phyloP scores from a whole-genome alignment of 2,113 vertebrate species.

The Elephas maximus region DNA sequence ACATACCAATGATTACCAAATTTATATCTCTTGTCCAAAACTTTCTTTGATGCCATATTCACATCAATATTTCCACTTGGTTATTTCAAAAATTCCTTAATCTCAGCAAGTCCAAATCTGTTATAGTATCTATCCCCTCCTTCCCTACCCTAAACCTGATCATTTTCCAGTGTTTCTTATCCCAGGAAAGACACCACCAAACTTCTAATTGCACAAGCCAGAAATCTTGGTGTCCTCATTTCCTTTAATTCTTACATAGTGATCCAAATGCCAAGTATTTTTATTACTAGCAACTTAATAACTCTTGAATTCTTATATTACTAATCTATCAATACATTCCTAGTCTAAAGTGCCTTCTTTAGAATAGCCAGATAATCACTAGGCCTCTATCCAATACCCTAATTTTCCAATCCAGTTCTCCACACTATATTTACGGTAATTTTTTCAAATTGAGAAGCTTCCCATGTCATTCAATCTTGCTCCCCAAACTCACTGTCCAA shows the following conservation, averaged over 20 bases:
- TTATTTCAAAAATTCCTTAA: not conserved
- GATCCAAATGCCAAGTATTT: not conserved
- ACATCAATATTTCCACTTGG: not conserved
- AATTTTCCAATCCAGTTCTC: not conserved
- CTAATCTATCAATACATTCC: not conserved
- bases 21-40: not conserved
- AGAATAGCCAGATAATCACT: not conserved
- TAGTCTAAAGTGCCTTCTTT: not conserved
- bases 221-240: not conserved
- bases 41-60: not conserved
- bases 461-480: not conserved
- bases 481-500: not conserved
- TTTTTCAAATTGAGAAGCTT: not conserved
- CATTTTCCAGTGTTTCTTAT: not conserved
- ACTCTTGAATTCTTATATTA: not conserved
- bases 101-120: not conserved
- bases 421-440: not conserved
- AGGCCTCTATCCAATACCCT: not conserved
- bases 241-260: not conserved
- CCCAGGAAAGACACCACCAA: not conserved
- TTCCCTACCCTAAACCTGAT: not conserved
- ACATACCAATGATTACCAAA: not conserved
- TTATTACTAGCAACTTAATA: not conserved
- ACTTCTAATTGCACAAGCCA: not conserved
- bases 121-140: not conserved